phyloP scores from a whole-genome alignment of 2,888 invertebrate species.

The Dynastes maya region DNA sequence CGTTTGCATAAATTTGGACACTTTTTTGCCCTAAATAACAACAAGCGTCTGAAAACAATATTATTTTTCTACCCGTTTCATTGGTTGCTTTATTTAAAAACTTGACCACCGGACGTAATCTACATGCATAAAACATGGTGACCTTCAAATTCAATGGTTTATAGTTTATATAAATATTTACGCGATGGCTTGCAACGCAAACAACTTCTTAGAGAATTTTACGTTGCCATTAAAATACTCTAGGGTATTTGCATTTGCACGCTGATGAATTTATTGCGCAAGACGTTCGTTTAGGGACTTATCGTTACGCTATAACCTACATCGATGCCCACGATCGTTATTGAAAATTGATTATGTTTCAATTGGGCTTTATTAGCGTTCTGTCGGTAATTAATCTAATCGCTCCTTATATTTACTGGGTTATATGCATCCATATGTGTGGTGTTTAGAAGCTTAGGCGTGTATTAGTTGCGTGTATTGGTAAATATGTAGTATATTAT shows the following conservation, averaged over 20 bases:
- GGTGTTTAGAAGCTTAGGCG: not conserved
- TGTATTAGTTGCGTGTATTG: too few relatives aligned
- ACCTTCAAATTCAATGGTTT: slow-evolving; percentile 1
- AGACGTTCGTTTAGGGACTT: not conserved
- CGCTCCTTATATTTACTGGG: not conserved
- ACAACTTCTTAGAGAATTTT: slow-evolving; percentile 6
- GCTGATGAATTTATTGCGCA: not conserved
- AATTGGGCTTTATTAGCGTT: slow-evolving; percentile 23
- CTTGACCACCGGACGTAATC: too few relatives aligned
- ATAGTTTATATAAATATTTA: not conserved
- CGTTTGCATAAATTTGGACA: too few relatives aligned
- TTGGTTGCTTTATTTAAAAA: too few relatives aligned
- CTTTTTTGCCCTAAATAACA: too few relatives aligned
- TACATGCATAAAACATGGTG: not conserved
- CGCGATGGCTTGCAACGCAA: not conserved
- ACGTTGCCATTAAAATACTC: slow-evolving; percentile 6
- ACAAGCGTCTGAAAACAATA: too few relatives aligned
- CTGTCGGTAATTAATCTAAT: slow-evolving; percentile 16
- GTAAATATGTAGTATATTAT: too few relatives aligned
- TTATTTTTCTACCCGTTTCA: too few relatives aligned
- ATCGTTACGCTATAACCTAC: not conserved
- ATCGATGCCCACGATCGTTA: not conserved
- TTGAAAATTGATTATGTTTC: slow-evolving; percentile 5
- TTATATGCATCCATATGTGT: not conserved
- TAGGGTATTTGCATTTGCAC: not conserved